Evolutionary conservation across 2,113 vertebrate species (phyloP), one percentile per base, ranked within the genome.

Genomic region (Cyrtonyx montezumae): DNA sequence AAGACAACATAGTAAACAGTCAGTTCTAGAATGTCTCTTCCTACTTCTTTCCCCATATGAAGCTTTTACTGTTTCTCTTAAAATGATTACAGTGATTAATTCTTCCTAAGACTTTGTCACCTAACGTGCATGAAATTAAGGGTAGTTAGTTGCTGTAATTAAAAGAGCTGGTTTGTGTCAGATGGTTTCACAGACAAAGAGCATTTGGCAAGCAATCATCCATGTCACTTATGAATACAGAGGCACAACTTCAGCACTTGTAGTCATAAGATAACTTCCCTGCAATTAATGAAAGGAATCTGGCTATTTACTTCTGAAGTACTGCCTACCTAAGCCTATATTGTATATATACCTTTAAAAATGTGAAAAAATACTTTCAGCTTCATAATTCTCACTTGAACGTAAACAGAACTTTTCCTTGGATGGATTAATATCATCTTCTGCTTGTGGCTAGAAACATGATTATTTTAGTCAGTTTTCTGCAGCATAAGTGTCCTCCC

Each of bases 111-210:
- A 70, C 46, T 77, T 88, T 28, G 36, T 73, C 67, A 84, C 25
- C 55, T 76, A 18, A 53, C 28, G 45, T 82, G 62, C 66, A 81
- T 40, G 8, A 82, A 87, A 79, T 82, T 25, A 78, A 87, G 75
- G 69, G 63, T 56, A 43, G 51, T 89, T 84, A 82, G 70, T 69
- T 94, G 75, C 53, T 82, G 13, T 61, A 79, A 92, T 82, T 87
- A 65, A 71, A 71, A 76, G 58, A 94, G 67, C 21, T 75, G 34
- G 0, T 84, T 55, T 48, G 79, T 40, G n/a, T 76, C 83, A 76
- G 40, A 40, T 40, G 11, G 61, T 67, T 92, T 79, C 66, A 56
- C 21, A 89, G 75, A 55, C 37, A 66, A 77, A 79, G 66, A 49
- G 6, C 48, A 42, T 42, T 8, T 90, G 56, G 51, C 28, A 78